Evolutionary conservation across 2,888 invertebrate species (phyloP).

Genomic region (Trimorus sp.): DNA sequence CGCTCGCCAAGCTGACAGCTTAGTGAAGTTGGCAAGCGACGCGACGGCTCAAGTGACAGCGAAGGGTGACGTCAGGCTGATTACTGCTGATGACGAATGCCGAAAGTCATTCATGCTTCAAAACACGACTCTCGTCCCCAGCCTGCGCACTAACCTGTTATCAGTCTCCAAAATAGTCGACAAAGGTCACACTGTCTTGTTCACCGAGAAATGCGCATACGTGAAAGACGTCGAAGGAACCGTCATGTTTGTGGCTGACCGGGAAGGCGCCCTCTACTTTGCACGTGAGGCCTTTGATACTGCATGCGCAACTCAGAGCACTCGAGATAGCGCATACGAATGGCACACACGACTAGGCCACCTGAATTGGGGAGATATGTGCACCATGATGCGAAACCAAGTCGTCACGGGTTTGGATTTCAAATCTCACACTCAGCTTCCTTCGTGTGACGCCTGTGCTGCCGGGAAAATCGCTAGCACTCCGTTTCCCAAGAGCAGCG

Average conservation of each 20-base stretch:
- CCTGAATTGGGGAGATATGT: not conserved
- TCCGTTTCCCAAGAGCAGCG: not conserved
- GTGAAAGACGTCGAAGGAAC: not conserved
- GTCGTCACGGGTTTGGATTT: too few species aligned
- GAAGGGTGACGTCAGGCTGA: slow-evolving; percentile 17
- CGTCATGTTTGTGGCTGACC: too few species aligned
- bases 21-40: slow-evolving; percentile 30
- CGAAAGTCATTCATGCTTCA: not conserved
- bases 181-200: slow-evolving; percentile 41
- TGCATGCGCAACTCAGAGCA: too few species aligned
- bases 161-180: slow-evolving; percentile 64
- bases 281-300: too few species aligned
- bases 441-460: not conserved
- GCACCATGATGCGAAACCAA: too few species aligned
- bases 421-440: not conserved
- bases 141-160: slow-evolving; percentile 61
- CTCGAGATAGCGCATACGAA: too few species aligned
- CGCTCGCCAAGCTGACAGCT: not conserved
- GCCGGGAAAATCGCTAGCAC: not conserved
- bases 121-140: slow-evolving; percentile 57
- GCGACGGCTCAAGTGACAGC: slow-evolving; percentile 15
- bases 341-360: too few species aligned
- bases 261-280: too few species aligned
- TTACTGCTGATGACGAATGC: too few species aligned
- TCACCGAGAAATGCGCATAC: slow-evolving; percentile 40